Conservation (phyloP, 2,797 vertebrate genomes). For the Scleropages formosus region DNA sequence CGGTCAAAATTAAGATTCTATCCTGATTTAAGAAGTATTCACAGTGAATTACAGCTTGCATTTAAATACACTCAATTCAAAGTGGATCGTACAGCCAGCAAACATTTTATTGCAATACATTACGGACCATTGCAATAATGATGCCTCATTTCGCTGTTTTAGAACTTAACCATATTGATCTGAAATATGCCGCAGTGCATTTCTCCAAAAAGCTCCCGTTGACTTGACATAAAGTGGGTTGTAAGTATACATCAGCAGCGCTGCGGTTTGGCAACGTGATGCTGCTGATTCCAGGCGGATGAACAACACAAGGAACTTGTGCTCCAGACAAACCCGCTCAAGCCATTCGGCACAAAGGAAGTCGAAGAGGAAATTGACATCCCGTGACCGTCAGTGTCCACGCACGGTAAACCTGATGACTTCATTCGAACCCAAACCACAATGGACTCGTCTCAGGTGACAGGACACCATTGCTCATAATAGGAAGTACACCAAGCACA, state of each 20-base stretch:
- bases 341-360: not conserved
- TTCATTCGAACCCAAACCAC: not conserved
- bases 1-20: not conserved
- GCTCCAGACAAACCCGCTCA: not conserved
- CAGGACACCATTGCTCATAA: too few species aligned
- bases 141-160: too few species aligned
- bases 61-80: too few species aligned
- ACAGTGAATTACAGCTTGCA: too few species aligned
- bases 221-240: constrained; percentile 7
- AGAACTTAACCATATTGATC: not conserved
- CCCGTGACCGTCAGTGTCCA: too few species aligned
- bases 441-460: too few species aligned
- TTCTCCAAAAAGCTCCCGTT: not conserved
- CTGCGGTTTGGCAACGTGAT: constrained; percentile 3
- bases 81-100: too few species aligned
- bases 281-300: not conserved
- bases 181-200: constrained; percentile 9
- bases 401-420: too few species aligned
- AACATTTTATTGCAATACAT: not conserved
- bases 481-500: too few species aligned
- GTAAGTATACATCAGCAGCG: not conserved
- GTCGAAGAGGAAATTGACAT: too few species aligned
- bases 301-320: not conserved
- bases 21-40: too few species aligned
- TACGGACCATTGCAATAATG: too few species aligned